Evolutionary conservation across 2,888 invertebrate genomes (phyloP).

Genomic region (Poecilobothrus nobilitatus): DNA sequence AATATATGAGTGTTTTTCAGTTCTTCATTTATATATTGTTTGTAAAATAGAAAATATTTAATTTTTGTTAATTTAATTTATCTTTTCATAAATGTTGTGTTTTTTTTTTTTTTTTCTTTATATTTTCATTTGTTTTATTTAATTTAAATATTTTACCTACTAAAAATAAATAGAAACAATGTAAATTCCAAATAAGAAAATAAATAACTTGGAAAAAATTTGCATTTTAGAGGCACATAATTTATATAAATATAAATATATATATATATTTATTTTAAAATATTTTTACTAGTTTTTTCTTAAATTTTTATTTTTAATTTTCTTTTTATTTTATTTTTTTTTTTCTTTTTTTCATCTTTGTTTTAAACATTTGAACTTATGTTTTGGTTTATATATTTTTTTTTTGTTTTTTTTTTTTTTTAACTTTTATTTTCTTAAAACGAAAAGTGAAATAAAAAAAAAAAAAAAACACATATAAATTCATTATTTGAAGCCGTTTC

Average conservation of each 20-base stretch:
- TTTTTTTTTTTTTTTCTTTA: neutral
- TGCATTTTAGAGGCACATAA: neutral
- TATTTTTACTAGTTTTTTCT: neutral
- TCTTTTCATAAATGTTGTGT: neutral
- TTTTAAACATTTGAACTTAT: neutral
- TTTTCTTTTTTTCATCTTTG: neutral
- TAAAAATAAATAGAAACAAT: neutral
- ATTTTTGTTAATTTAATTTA: too few relatives aligned
- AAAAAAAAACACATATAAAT: too few relatives aligned
- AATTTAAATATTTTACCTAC: neutral
- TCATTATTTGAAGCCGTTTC: too few relatives aligned
- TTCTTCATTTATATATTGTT: neutral
- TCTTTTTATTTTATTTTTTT: neutral
- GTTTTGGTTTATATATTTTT: too few relatives aligned
- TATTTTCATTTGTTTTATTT: neutral
- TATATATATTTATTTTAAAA: neutral
- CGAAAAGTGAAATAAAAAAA: too few relatives aligned
- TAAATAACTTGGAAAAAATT: neutral
- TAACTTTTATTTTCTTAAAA: neutral
- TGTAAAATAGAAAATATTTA: too few relatives aligned
- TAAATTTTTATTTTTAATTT: neutral
- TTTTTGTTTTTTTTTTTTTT: neutral
- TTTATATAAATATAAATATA: neutral
- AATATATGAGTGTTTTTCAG: neutral
- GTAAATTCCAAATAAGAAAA: constrained; percentile 6